Evolutionary conservation across 2,113 vertebrate species (phyloP).

Genomic region (Calidris pygmaea): DNA sequence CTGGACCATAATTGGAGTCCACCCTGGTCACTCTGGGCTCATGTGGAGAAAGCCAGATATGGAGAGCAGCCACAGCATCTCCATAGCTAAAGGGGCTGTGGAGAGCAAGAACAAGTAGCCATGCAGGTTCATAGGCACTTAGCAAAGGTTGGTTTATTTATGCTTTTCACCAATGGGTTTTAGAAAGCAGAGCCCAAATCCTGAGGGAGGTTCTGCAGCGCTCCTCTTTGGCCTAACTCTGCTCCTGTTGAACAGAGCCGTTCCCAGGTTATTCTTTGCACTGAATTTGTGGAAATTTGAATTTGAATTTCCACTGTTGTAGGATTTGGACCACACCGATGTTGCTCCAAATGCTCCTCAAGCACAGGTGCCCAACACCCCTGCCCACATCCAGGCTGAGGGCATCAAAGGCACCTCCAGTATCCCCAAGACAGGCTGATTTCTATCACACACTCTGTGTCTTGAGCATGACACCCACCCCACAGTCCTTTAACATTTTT

Average conservation of each 20-base stretch:
- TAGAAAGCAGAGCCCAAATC: background rate
- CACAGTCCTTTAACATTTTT: background rate
- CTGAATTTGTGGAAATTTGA: background rate
- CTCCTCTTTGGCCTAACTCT: background rate
- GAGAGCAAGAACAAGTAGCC: background rate
- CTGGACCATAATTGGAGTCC: background rate
- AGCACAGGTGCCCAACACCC: background rate
- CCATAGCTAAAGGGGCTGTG: background rate
- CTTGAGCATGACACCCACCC: background rate
- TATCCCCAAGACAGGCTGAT: rapidly evolving
- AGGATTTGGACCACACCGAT: background rate
- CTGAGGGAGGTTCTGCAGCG: no score
- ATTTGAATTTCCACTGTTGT: background rate
- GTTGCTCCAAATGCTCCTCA: background rate
- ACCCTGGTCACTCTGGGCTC: background rate
- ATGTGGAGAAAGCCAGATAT: background rate
- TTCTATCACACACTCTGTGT: background rate
- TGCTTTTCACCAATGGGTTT: background rate
- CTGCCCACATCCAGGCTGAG: background rate
- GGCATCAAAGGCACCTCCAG: background rate
- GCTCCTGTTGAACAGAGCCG: background rate
- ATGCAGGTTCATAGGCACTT: rapidly evolving
- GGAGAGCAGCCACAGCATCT: background rate
- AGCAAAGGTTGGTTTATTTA: background rate
- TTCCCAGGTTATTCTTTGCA: background rate